Evolutionary conservation across 2,888 invertebrate species (phyloP).

Genomic region (Bombylius discolor): DNA sequence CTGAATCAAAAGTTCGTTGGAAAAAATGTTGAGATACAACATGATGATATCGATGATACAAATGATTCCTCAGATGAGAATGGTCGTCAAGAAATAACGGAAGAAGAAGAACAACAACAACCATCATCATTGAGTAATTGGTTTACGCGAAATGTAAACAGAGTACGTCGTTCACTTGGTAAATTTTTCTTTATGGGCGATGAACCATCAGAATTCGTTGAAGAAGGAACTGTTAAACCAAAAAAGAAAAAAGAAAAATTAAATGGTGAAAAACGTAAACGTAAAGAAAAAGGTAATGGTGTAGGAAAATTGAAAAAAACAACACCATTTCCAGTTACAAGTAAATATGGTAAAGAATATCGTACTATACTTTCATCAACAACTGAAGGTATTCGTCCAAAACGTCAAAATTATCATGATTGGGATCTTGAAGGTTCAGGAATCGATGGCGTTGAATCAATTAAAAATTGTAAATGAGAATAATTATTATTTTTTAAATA

Average conservation of each 20-base stretch:
- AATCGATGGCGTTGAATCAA: neutral
- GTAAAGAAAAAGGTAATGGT: neutral
- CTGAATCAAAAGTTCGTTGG: constrained; percentile 17
- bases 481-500: no score
- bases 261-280: neutral
- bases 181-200: constrained; percentile 6
- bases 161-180: constrained; percentile 28
- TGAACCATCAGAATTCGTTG: neutral
- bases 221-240: neutral
- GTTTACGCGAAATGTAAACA: constrained; percentile 24
- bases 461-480: constrained; percentile 11
- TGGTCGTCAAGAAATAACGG: neutral
- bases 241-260: neutral
- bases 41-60: constrained; percentile 7
- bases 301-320: neutral
- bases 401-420: neutral
- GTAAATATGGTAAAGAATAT: neutral
- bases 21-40: neutral
- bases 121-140: constrained; percentile 17
- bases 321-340: neutral
- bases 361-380: neutral
- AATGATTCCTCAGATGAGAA: neutral
- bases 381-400: neutral
- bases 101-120: constrained; percentile 1
- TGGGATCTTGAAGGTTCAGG: neutral